Conservation (phyloP, 37 sponge, comb jelly and placozoan species). For the Hormiphora californensis region DNA sequence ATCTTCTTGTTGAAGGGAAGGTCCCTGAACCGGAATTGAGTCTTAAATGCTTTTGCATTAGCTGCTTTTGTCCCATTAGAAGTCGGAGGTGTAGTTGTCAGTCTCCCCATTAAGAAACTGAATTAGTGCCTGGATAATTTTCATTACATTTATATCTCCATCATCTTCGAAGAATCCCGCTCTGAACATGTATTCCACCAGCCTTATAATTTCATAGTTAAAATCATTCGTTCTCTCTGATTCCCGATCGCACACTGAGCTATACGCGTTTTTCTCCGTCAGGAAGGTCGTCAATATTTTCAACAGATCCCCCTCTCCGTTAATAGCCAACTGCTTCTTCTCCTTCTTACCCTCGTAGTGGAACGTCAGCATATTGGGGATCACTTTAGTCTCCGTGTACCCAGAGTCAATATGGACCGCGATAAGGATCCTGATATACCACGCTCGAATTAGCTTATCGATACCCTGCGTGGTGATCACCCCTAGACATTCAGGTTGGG, state of each 20-base stretch:
- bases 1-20: background rate
- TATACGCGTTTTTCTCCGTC: background rate
- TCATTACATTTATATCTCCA: background rate
- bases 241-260: background rate
- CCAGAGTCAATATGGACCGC: background rate
- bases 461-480: background rate
- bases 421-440: background rate
- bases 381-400: background rate
- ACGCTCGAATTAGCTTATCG: background rate
- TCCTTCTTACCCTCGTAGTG: background rate
- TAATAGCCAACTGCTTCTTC: too few relatives aligned
- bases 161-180: background rate
- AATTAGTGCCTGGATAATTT: background rate
- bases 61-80: too few relatives aligned
- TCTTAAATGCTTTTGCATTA: too few relatives aligned
- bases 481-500: background rate
- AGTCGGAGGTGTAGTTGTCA: too few relatives aligned
- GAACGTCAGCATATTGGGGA: slow-evolving; percentile 9
- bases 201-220: background rate
- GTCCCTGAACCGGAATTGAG: background rate
- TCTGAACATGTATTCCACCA: background rate
- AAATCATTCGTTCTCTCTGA: background rate
- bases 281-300: background rate
- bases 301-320: background rate
- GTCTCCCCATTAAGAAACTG: background rate